These are phyloP conservation scores for Upupa epops DNA, from an alignment of 2,113 vertebrate species.

Conservation along the genomic window DNA sequence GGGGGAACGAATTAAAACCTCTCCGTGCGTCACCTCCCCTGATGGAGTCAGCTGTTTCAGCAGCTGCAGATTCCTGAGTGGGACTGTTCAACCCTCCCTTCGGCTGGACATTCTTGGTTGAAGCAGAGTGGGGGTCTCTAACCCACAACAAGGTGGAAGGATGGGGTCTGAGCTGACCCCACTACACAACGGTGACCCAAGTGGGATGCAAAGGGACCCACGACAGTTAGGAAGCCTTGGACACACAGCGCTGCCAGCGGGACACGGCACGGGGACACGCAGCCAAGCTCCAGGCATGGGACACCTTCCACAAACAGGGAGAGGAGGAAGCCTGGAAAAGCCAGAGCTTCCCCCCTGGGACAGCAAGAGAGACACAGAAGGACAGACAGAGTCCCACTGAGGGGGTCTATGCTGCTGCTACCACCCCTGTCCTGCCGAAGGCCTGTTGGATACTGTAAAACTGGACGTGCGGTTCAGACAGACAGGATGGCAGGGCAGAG, in stretches of 20 bases:
- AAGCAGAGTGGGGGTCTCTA: no score
- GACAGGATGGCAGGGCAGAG: constrained; percentile 55
- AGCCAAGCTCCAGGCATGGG: background rate
- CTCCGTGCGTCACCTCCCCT: no score
- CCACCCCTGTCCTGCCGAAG: background rate
- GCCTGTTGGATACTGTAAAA: constrained; percentile 65
- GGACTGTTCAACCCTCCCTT: no score
- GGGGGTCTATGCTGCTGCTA: background rate
- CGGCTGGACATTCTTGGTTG: no score
- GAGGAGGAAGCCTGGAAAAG: background rate
- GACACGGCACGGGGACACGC: background rate
- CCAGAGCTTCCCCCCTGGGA: background rate
- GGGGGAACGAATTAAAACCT: no score
- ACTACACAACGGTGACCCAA: no score
- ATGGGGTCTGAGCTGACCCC: no score
- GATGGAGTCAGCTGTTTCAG: no score
- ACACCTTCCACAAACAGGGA: background rate
- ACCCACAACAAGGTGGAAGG: no score
- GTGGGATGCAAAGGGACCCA: no score
- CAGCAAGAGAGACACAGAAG: background rate
- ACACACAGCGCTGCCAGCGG: no score
- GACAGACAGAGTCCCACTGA: background rate
- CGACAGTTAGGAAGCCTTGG: background rate
- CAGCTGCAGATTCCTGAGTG: no score
- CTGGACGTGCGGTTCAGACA: constrained; percentile 61